These are phyloP conservation scores for Watsonalla binaria DNA, from an alignment of 2,888 invertebrate species.

Conservation along the genomic window DNA sequence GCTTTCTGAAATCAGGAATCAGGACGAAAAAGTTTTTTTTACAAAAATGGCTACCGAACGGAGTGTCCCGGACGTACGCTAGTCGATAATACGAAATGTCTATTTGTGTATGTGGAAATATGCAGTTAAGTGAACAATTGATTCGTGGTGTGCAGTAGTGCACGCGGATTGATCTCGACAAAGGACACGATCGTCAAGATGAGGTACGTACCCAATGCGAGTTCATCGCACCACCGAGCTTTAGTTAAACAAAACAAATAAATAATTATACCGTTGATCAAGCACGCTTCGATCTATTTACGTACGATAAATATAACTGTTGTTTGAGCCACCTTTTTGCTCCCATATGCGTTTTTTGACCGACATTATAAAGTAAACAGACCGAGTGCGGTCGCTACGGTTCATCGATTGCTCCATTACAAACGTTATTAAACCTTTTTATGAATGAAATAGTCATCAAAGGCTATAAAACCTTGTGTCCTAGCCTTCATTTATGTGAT, in stretches of 20 bases:
- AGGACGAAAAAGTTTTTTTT: constrained; percentile 65
- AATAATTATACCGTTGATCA: constrained; percentile 56
- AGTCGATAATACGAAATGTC: constrained; percentile 62
- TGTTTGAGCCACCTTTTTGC: constrained; percentile 41
- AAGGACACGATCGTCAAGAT: constrained; percentile 71
- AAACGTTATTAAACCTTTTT: constrained; percentile 55
- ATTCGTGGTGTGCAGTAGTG: constrained; percentile 73
- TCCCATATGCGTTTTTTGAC: constrained; percentile 37
- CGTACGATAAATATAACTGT: constrained; percentile 49
- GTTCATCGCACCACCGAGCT: constrained; percentile 64
- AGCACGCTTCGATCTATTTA: constrained; percentile 62
- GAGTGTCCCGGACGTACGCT: constrained; percentile 49
- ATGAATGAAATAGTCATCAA: constrained; percentile 61
- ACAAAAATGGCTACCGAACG: constrained; percentile 72
- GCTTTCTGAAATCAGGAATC: constrained; percentile 62
- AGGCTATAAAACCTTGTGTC: constrained; percentile 30
- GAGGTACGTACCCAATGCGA: constrained; percentile 66
- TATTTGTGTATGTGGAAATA: constrained; percentile 63
- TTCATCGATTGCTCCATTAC: constrained; percentile 66
- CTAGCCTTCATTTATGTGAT: constrained; percentile 15
- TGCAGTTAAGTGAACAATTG: constrained; percentile 75
- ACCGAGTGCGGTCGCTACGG: constrained; percentile 42
- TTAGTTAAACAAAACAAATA: constrained; percentile 73
- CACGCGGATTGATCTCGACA: constrained; percentile 71
- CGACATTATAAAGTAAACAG: constrained; percentile 63